Evolutionary conservation across 2,113 vertebrate species (phyloP).

Genomic region (Psammodynastes pulverulentus): DNA sequence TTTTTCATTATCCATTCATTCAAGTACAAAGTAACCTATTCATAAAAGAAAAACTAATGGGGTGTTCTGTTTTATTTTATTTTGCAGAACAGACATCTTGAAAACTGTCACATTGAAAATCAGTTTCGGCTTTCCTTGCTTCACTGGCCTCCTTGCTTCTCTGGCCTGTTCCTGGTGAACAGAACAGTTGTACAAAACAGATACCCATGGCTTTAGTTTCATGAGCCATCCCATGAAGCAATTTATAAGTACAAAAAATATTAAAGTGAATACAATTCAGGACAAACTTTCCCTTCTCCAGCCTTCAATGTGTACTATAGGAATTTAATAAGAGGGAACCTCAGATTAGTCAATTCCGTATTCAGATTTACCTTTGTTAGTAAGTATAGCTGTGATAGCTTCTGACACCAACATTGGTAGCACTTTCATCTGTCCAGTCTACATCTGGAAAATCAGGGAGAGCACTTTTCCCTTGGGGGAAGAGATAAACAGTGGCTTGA

Average conservation of each 20-base stretch:
- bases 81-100: not conserved
- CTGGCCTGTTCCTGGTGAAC: not conserved
- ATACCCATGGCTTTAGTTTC: not conserved
- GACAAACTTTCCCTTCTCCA: not conserved
- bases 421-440: not conserved
- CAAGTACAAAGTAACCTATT: not conserved
- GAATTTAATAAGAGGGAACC: not conserved
- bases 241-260: not conserved
- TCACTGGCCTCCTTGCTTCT: not conserved
- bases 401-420: not conserved
- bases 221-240: not conserved
- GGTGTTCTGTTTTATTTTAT: not conserved
- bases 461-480: not conserved
- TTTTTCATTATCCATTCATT: not conserved
- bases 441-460: not conserved
- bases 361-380: not conserved
- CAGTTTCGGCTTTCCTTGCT: not conserved
- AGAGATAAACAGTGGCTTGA: not conserved
- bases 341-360: not conserved
- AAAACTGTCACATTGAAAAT: not conserved
- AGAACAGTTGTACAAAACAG: not conserved
- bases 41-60: not conserved
- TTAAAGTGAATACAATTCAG: not conserved
- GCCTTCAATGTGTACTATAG: not conserved
- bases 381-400: not conserved